A percentile compares a stretch with the other conserved stretches of the same genome.
Evolutionary conservation across 64 coral and sea anemone species (phyloP).

Genomic region (Platygyra sinensis): DNA sequence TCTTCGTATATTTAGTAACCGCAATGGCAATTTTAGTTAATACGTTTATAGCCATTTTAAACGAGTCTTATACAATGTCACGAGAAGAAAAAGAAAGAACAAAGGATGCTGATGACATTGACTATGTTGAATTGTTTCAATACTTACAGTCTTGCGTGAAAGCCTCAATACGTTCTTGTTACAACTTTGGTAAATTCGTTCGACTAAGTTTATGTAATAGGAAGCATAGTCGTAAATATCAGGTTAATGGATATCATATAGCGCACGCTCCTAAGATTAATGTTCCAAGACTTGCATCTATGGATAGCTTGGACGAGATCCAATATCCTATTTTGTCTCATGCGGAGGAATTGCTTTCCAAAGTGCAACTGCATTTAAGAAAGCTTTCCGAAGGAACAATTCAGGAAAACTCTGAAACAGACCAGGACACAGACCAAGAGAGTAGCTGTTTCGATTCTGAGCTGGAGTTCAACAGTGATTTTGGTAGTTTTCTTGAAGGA

Average conservation of each 20-base stretch:
- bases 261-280: neutral
- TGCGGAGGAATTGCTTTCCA: neutral
- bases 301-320: conserved; percentile 14
- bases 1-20: conserved; percentile 48
- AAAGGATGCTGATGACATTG: conserved; percentile 27
- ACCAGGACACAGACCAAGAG: neutral
- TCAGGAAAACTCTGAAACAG: neutral
- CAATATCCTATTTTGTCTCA: neutral
- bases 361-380: neutral
- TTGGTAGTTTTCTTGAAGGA: neutral
- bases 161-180: neutral
- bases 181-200: neutral
- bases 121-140: conserved; percentile 10
- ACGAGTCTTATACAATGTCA: conserved; percentile 49
- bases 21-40: conserved; percentile 38
- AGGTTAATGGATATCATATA: neutral
- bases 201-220: neutral
- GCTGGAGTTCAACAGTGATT: neutral
- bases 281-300: neutral
- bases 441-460: neutral
- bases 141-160: neutral
- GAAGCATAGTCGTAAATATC: neutral
- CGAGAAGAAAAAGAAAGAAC: conserved; percentile 6
- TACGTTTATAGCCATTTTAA: conserved; percentile 62
- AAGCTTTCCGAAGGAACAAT: neutral